phyloP scores from a whole-genome alignment of 2,797 vertebrate species.

The Scomberomorus guttatus region DNA sequence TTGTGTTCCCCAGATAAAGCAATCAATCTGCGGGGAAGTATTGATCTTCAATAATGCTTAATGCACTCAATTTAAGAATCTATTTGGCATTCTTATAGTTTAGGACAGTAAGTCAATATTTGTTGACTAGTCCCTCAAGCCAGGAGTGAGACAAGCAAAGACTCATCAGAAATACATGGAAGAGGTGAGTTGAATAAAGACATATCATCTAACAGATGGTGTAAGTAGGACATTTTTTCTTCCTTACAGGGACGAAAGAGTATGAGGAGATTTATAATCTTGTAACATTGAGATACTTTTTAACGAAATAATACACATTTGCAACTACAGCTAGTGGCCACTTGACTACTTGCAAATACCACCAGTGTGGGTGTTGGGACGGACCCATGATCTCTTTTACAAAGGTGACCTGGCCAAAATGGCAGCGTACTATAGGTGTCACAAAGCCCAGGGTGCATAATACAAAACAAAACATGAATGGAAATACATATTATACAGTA shows the following conservation, averaged over 20 bases:
- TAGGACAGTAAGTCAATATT: constrained; percentile 48
- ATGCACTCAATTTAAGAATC: constrained; percentile 35
- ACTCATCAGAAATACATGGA: background rate
- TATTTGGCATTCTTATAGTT: constrained; percentile 29
- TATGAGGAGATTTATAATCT: too few relatives aligned
- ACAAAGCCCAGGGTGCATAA: too few relatives aligned
- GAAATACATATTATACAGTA: constrained; percentile 1
- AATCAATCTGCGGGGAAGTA: constrained; percentile 12
- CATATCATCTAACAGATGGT: background rate
- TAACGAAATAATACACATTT: background rate
- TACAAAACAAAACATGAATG: background rate
- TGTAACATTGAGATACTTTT: background rate
- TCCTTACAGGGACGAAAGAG: too few relatives aligned
- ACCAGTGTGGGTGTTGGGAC: too few relatives aligned
- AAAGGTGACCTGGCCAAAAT: too few relatives aligned
- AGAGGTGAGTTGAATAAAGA: background rate
- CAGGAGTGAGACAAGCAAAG: background rate
- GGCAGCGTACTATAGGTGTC: too few relatives aligned
- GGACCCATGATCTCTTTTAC: too few relatives aligned
- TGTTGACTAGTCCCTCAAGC: constrained; percentile 9
- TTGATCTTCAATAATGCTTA: constrained; percentile 45
- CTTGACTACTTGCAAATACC: too few relatives aligned
- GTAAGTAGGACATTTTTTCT: too few relatives aligned
- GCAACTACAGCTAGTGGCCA: too few relatives aligned
- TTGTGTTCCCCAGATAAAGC: constrained; percentile 3